These are phyloP conservation scores for Tachysurus fulvidraco DNA, from an alignment of 2,113 vertebrate species.

Conservation along the genomic window DNA sequence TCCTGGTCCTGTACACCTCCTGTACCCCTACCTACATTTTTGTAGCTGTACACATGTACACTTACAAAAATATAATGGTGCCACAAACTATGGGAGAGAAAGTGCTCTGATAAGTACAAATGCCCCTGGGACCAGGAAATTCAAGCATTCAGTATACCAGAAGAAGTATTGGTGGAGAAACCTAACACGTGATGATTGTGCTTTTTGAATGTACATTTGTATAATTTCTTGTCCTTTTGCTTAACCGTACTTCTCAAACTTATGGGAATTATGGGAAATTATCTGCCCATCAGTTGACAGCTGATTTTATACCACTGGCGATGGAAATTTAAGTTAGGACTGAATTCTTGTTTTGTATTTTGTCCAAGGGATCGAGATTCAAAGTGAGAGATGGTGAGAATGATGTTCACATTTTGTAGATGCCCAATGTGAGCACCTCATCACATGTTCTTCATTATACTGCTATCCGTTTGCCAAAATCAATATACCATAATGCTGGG, in stretches of 20 bases:
- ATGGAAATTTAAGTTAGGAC: background rate
- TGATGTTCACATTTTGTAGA: conserved; percentile 51
- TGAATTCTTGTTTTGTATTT: background rate
- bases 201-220: background rate
- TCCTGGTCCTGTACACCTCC: background rate
- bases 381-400: background rate
- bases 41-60: background rate
- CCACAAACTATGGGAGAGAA: background rate
- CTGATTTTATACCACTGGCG: background rate
- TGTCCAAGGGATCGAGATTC: background rate
- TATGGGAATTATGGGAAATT: background rate
- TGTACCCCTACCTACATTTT: too few relatives aligned
- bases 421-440: conserved; percentile 54
- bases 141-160: background rate
- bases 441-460: conserved; percentile 73
- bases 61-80: background rate
- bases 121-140: background rate
- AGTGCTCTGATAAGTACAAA: background rate
- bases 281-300: background rate
- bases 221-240: background rate
- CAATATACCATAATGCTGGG: conserved; percentile 68
- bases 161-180: background rate
- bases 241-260: background rate
- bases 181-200: background rate
- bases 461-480: conserved; percentile 72